Base-by-base conservation (phyloP, 30 jellyfish, hydroid and myxozoan genomes). In the Haliclystus octoradiatus region DNA sequence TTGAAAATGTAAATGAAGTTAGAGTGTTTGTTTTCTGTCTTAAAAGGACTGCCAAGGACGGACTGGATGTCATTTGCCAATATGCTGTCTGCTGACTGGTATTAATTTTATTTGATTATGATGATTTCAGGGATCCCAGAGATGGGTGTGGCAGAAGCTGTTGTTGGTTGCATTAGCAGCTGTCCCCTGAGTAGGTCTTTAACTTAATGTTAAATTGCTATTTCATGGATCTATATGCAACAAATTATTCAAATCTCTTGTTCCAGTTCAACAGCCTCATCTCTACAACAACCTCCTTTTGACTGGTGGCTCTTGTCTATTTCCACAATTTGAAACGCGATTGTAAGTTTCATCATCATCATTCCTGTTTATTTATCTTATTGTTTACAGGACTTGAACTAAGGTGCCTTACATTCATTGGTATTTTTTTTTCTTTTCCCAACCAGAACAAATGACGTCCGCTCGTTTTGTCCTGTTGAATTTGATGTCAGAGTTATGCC, bases 71-170 rank as follows among this genome's bases (percentile, higher is more conserved):
- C n/a, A n/a, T n/a, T n/a, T n/a, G n/a, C n/a, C n/a, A n/a, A n/a
- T n/a, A n/a, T 46, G 14, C n/a, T n/a, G n/a, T n/a, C n/a, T n/a
- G n/a, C n/a, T n/a, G n/a, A n/a, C n/a, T n/a, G n/a, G n/a, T n/a
- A 46, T n/a, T n/a, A 7, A 46, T 46, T n/a, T n/a, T n/a, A n/a
- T n/a, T n/a, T n/a, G n/a, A n/a, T n/a, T n/a, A n/a, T n/a, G n/a
- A n/a, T n/a, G n/a, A n/a, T n/a, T n/a, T 26, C 61, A 85, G 96
- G 96, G 26, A 87, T 87, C 30, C 88, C 73, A 22, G 95, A 87
- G 49, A 87, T 87, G 97, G 97, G 97, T 0, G 34, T 87, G 33
- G 72, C 97, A 50, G 97, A 87, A 50, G 93, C 97, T 2, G 61
- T 81, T 35, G n/a, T 79, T n/a, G 84, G 75, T 15, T 65, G 94